Evolutionary conservation across 1,140 invertebrate genomes (phyloP), one percentile per base, ranked within the genome.

Genomic region (Eurosta solidaginis): DNA sequence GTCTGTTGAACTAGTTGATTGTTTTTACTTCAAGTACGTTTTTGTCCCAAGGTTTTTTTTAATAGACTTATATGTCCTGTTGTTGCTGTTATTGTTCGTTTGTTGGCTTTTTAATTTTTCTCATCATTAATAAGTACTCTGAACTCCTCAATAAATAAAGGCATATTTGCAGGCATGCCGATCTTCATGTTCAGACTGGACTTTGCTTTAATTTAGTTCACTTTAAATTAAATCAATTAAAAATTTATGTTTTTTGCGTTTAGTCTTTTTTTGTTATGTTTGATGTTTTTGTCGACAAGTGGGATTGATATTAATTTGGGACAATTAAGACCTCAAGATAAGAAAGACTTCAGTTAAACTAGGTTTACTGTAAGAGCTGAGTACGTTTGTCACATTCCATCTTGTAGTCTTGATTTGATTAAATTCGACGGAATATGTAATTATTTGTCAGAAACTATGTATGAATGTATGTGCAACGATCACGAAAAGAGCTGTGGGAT

Each of bases 191-290:
- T 47, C 20, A 40, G 59, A 10, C 27, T 2, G 33, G 9, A 20
- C 59, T 68, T 68, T 68, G 59, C 59, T 68, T 68, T 68, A 68
- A 68, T 68, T 68, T 42, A 68, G 59, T 40, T 20, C 59, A 68
- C 40, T 68, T 68, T 68, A 68, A 68, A 68, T 68, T 68, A 68
- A 68, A 68, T 68, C 22, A 68, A 68, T 68, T 68, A 68, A 68
- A 68, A 33, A 29, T 40, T 68, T 33, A 22, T 68, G 36, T 42
- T 36, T 68, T 68, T n/a, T 22, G 33, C 29, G 6, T 5, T 5
- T 68, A 40, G 59, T 40, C 59, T 68, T 68, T 68, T 68, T 54
- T 2, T 6, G 52, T 54, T 2, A n/a, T 29, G 59, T 27, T 20
- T 9, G 25, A 17, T 27, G 14, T 14, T 68, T 29, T 20, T 6